Base-by-base conservation (phyloP, 2,888 invertebrate species). In the Theretra japonica region DNA sequence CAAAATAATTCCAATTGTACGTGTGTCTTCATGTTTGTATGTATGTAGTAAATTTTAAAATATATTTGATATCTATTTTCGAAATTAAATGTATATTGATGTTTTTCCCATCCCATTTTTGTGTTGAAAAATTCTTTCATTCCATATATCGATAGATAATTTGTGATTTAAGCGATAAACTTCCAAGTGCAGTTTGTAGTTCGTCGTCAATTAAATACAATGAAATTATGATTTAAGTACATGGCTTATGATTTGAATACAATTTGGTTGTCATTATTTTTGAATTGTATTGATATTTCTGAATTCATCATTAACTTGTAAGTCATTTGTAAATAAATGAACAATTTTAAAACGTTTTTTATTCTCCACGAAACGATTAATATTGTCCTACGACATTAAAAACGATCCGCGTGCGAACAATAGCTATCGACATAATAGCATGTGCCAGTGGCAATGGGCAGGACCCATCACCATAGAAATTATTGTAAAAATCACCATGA, bases 321-420 rank as follows among this genome's bases (percentile, higher is more conserved):
- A 48, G 41, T 65, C 41, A 85, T 82, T 79, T 89, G 89, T 90
- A 90, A 90, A 90, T 89, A 90, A 88, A 90, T 82, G 76, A 79
- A 83, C 74, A 82, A 81, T 85, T 83, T 80, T 75, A 69, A 59
- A 71, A 72, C 48, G 41, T 62, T 23, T 48, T 23, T 62, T 33
- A 33, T 60, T 60, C 17, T 6, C 28, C 15, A 7, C 58, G 33
- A 33, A 33, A 28, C 6, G 6, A n/a, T n/a, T n/a, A n/a, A 7
- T 33, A 33, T 33, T 33, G 6, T 33, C 33, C 33, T 33, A 6
- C 7, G 7, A 7, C 6, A 33, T 6, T 33, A 33, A 7, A 33
- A 33, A 6, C 8, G 33, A 8, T 7, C 7, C 33, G 6, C 8
- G 8, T 8, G 33, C 33, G 11, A 41, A 41, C 41, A 41, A 41